phyloP scores from a whole-genome alignment of 2,797 vertebrate species.

The Alcedo atthis region DNA sequence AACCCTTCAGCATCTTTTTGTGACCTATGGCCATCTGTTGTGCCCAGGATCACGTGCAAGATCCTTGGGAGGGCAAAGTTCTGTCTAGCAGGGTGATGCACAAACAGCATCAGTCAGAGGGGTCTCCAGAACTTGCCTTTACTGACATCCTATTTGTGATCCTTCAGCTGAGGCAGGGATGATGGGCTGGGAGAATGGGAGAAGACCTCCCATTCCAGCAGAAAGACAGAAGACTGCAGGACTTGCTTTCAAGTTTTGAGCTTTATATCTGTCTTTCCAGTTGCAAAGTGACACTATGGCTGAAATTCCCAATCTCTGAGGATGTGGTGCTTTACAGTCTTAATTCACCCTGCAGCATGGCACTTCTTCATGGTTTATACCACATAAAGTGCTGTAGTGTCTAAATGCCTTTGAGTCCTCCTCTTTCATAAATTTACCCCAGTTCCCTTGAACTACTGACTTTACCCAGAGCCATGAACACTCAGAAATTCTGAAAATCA shows the following conservation, averaged over 20 bases:
- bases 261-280: background rate
- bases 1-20: rapidly evolving
- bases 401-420: background rate
- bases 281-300: background rate
- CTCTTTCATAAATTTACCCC: background rate
- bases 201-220: background rate
- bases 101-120: rapidly evolving
- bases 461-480: background rate
- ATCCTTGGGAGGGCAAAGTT: background rate
- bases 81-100: background rate
- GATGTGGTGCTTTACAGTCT: background rate
- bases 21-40: rapidly evolving
- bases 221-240: background rate
- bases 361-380: background rate
- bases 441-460: background rate
- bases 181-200: background rate
- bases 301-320: background rate
- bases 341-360: background rate
- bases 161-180: background rate
- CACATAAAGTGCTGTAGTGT: background rate
- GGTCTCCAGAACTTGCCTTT: background rate
- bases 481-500: background rate
- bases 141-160: background rate
- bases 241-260: background rate
- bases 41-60: background rate